Evolutionary conservation across 2,888 invertebrate species (phyloP), one percentile per base, ranked within the genome.

Genomic region (Entomobrya multifasciata): DNA sequence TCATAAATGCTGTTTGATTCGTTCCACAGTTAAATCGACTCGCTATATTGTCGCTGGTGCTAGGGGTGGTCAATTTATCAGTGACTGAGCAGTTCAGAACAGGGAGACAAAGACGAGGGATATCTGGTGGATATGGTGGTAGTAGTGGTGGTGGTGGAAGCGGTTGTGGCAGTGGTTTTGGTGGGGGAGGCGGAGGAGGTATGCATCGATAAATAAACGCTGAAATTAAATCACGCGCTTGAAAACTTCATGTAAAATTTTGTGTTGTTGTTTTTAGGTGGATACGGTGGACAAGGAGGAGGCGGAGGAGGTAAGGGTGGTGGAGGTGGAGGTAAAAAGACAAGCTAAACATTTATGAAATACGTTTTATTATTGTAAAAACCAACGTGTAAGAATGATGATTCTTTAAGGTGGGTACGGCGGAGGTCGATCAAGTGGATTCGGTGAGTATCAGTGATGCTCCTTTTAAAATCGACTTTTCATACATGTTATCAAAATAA

Each of bases 41-140:
- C 20, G 20, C 41, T 44, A 17, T 44, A 10, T 22, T 67, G 1
- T 17, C 41, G 30, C 3, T 67, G 44, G 67, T 67, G 67, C 17
- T 67, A 11, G 44, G 67, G 0, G 67, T 67, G 4, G 20, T 22
- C 20, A 67, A 44, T 67, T 41, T 20, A 44, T 17, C 67, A 2
- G 11, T 20, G 17, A 13, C 44, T 4, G 44, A 41, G 10, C 20
- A 30, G 8, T 15, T 27, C 15, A 30, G 65, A 36, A 8, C 36
- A 2, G 65, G 65, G 41, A 36, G 67, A 22, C 10, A 22, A 1
- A 67, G 67, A 22, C 41, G 67, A 13, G 67, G 67, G 41, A 22
- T 67, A n/a, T 41, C 67, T 41, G 67, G 67, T 67, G 67, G 67
- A 10, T 13, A 44, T 67, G 67, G 67, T 20, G 36, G 67, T 44